Conservation (phyloP, 2,888 invertebrate species). For the Ophion ellenae region DNA sequence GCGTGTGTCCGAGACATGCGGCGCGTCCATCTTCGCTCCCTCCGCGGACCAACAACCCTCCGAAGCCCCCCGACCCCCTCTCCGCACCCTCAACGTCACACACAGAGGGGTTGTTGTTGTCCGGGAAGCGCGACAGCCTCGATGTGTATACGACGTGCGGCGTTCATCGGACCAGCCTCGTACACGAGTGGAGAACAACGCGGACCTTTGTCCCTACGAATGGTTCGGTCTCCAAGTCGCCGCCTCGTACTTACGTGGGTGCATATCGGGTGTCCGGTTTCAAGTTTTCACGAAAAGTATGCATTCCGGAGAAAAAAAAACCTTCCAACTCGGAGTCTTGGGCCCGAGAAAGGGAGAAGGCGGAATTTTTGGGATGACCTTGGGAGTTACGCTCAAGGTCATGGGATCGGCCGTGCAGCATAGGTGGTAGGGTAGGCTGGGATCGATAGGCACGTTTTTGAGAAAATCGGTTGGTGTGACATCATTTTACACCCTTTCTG, state of each 20-base stretch:
- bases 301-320: too few relatives aligned
- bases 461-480: too few relatives aligned
- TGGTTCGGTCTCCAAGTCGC: slow-evolving; percentile 56
- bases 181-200: slow-evolving; percentile 60
- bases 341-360: too few relatives aligned
- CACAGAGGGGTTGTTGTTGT: slow-evolving; percentile 64
- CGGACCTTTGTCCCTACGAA: slow-evolving; percentile 63
- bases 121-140: slow-evolving; percentile 51
- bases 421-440: too few relatives aligned
- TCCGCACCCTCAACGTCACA: slow-evolving; percentile 58
- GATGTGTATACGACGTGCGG: slow-evolving; percentile 23
- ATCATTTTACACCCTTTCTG: too few relatives aligned
- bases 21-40: slow-evolving; percentile 61
- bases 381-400: too few relatives aligned
- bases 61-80: background rate
- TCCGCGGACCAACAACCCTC: background rate
- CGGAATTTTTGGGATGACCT: too few relatives aligned
- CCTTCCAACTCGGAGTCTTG: background rate
- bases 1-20: slow-evolving; percentile 57
- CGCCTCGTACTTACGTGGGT: slow-evolving; percentile 6
- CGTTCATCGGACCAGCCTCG: slow-evolving; percentile 28
- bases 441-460: too few relatives aligned
- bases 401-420: too few relatives aligned
- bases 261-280: background rate
- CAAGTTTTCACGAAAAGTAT: background rate